Base-by-base conservation (phyloP, 64 coral and sea anemone species). In the Montipora efflorescens region DNA sequence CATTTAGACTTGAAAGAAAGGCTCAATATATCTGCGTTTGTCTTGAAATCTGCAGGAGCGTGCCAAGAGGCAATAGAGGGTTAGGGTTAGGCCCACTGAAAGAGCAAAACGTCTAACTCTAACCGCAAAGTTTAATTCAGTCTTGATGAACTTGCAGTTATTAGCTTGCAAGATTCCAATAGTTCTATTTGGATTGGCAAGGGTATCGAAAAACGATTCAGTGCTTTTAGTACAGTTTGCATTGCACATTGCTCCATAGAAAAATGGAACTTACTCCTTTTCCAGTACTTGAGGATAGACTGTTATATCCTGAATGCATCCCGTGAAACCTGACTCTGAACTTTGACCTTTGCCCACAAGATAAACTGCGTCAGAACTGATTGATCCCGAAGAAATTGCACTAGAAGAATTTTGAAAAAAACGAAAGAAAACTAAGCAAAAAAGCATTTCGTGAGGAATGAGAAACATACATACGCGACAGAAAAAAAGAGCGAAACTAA, bases 241-340 rank as follows among this genome's bases (percentile, higher is more conserved):
- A 73, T 8, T 15, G 59, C 58, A 69, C 43, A 19, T 20, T 12
- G 22, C 0, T 67, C 10, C 0, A 1, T 9, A 8, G 23, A 49
- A 5, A 87, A 46, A 87, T 36, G 47, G 11, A 1, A 79, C 75
- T 10, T 93, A 99, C 97, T 90, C 91, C 22, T 74, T 88, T 92
- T 79, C 88, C n/a, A 99, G 89, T 13, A 83, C 90, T 76, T 84
- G 74, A n/a, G 88, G 77, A 55, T 96, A 96, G 14, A 94, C 85
- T 84, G 92, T 95, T 25, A 99, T 89, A 79, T 99, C 97, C 83
- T 98, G 97, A 43, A 95, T 82, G 25, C 89, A 93, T 4, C 97
- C 97, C 18, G 88, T 88, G 23, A 95, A 95, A 21, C 84, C 77
- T 21, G 81, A 14, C 4, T 89, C 74, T 67, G 94, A 74, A 22